Evolutionary conservation across 2,113 vertebrate genomes (phyloP), one percentile per base, ranked within the genome.

Genomic region (Clinocottus analis): DNA sequence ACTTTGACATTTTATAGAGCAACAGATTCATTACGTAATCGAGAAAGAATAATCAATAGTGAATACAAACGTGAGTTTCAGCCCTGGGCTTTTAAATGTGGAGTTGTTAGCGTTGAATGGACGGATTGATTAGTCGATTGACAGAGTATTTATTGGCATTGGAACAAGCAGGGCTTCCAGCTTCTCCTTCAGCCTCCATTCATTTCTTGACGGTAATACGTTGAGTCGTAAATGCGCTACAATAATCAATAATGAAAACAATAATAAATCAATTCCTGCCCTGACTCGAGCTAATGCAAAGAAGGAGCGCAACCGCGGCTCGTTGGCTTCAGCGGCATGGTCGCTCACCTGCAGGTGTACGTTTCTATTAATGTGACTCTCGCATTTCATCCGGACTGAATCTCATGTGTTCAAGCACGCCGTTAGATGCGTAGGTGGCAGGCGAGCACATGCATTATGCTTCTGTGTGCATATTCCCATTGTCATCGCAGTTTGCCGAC

Each of bases 231-330:
- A 14, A 43, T 43, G 13, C 53, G 23, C 11, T 16, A 14, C 16
- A 39, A 53, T n/a, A 17, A 75, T 47, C 56, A 33, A 41, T 61
- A 41, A 55, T 55, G 9, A 56, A 72, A 68, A 39, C 21, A 68
- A 62, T 19, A 13, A 29, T 1, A 43, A 43, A 13, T 21, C 5
- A 21, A 29, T 13, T 35, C 10, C 11, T 27, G 63, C 63, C 23
- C 37, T 41, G 19, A 73, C 33, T 51, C 41, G 13, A 51, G 47
- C 41, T 11, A 19, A 25, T 27, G 37, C 14, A 35, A 25, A 59
- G 19, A 37, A 59, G 6, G 60, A 71, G 47, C 14, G 29, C 53
- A 55, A 71, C 47, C 43, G 35, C 12, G 33, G 19, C n/a, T 43
- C 7, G 61, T 39, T 49, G 13, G 8, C 6, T 33, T 41, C 53